phyloP scores from a whole-genome alignment of 2,113 vertebrate genomes.

The Sinocyclocheilus anophthalmus region DNA sequence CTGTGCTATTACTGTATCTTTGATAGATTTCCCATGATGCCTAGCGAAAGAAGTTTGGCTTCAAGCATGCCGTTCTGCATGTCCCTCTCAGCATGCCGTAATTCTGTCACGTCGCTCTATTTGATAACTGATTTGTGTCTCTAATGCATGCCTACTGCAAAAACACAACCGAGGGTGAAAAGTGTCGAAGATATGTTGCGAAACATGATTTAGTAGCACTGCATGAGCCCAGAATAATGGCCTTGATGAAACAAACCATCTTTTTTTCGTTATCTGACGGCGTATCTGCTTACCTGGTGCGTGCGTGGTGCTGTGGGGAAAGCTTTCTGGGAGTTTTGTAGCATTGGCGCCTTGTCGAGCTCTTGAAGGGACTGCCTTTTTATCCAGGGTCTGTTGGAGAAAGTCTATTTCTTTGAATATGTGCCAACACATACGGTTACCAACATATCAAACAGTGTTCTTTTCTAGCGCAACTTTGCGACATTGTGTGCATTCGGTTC shows the following conservation, averaged over 20 bases:
- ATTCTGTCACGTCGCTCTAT: slow-evolving; percentile 47
- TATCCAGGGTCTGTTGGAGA: slow-evolving; percentile 53
- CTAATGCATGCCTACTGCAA: slow-evolving; percentile 55
- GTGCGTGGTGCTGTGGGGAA: slow-evolving; percentile 55
- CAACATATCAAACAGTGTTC: slow-evolving; percentile 56
- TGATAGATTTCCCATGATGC: slow-evolving; percentile 51
- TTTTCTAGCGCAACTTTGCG: slow-evolving; percentile 53
- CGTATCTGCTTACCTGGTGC: slow-evolving; percentile 38
- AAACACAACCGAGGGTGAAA: slow-evolving; percentile 35
- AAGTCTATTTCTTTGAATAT: slow-evolving; percentile 51
- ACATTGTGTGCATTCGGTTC: slow-evolving; percentile 50
- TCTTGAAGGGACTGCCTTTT: slow-evolving; percentile 56
- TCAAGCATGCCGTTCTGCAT: slow-evolving; percentile 51
- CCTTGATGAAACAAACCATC: slow-evolving; percentile 12
- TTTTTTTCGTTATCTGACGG: slow-evolving; percentile 21
- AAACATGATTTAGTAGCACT: slow-evolving; percentile 36
- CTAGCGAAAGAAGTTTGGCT: slow-evolving; percentile 50
- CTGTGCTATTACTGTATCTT: slow-evolving; percentile 44
- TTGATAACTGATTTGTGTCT: slow-evolving; percentile 44
- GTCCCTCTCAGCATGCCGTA: slow-evolving; percentile 54
- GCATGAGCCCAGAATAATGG: slow-evolving; percentile 48
- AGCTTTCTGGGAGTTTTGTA: slow-evolving; percentile 53
- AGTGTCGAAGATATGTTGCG: slow-evolving; percentile 33
- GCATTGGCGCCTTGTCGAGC: slow-evolving; percentile 55
- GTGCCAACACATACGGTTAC: slow-evolving; percentile 57